phyloP scores from a whole-genome alignment of 1,140 invertebrate genomes.

The Platorchestia sp. region DNA sequence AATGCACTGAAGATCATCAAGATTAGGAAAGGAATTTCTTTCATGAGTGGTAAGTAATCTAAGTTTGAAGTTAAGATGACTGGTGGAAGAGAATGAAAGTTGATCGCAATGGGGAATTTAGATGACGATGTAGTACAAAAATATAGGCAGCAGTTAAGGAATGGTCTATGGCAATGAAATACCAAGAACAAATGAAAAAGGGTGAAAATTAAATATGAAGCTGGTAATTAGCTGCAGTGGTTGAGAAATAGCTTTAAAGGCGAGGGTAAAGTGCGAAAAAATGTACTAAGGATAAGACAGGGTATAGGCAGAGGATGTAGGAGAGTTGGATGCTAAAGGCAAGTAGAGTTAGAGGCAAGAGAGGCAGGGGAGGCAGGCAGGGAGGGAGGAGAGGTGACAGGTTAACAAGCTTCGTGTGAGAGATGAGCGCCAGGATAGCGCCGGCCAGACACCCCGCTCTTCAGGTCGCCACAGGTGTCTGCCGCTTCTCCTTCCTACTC shows the following conservation, averaged over 20 bases:
- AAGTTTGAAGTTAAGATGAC: background rate
- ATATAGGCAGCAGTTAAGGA: background rate
- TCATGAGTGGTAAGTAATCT: background rate
- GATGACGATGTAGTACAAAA: background rate
- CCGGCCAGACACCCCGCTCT: background rate
- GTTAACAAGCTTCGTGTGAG: background rate
- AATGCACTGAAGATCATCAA: background rate
- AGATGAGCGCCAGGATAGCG: conserved; percentile 4
- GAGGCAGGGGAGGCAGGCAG: background rate
- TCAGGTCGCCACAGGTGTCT: background rate
- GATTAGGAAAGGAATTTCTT: background rate
- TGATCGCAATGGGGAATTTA: background rate
- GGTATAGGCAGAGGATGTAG: background rate
- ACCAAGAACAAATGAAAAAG: background rate
- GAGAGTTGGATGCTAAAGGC: background rate
- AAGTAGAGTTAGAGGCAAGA: background rate
- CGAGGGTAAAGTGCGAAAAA: too few species aligned
- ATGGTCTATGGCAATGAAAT: background rate
- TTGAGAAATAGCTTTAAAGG: too few species aligned
- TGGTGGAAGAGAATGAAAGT: background rate
- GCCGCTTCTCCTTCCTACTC: background rate
- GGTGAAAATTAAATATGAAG: background rate
- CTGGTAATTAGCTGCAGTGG: background rate
- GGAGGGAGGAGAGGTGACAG: background rate
- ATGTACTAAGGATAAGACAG: background rate